Percentiles rank a stretch among this genome's conserved stretches.
These are phyloP conservation scores for Leptodactylus fuscus DNA, from an alignment of 2,113 vertebrate genomes.

Conservation along the genomic window DNA sequence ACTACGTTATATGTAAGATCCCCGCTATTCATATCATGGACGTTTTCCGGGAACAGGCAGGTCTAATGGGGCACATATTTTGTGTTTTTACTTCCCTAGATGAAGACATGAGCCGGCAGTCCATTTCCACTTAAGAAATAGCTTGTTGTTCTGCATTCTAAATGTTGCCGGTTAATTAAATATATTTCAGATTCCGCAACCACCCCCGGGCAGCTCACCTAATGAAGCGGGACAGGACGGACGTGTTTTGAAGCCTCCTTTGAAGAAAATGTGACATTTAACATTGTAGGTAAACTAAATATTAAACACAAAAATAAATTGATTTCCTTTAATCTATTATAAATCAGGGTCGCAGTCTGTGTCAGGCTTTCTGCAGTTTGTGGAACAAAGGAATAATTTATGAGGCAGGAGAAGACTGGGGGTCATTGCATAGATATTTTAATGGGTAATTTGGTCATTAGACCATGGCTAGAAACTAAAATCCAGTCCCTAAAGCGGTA, in stretches of 20 bases:
- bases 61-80: neutral
- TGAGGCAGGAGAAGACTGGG: neutral
- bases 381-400: constrained; percentile 26
- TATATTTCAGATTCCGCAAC: neutral
- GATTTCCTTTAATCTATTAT: constrained; percentile 57
- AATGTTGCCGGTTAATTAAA: constrained; percentile 11
- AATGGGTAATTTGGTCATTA: constrained; percentile 35
- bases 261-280: constrained; percentile 52
- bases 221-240: constrained; percentile 17
- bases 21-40: neutral
- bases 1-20: too few species aligned
- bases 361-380: neutral
- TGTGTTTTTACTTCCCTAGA: neutral
- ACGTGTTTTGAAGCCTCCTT: constrained; percentile 48
- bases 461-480: neutral
- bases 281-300: constrained; percentile 51
- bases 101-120: neutral
- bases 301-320: constrained; percentile 54
- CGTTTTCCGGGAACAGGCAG: neutral
- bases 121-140: neutral
- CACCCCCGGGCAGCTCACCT: constrained; percentile 28
- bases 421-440: constrained; percentile 21
- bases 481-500: neutral
- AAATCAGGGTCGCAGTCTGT: constrained; percentile 38
- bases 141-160: neutral